Conservation (phyloP, 2,113 vertebrate species). For the Loxodonta africana region DNA sequence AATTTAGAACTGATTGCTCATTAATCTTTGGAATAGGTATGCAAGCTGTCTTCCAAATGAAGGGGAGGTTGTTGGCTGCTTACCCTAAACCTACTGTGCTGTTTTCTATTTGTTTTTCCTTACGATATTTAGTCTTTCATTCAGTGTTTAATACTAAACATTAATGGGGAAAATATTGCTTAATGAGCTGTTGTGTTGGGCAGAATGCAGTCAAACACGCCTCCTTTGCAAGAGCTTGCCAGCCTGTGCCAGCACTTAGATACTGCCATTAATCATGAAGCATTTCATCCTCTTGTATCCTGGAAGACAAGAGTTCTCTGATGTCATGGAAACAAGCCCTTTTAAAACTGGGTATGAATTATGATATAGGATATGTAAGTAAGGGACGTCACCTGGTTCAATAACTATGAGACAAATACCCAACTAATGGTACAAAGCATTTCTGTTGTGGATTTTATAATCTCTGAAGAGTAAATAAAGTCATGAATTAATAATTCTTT, state of each 20-base stretch:
- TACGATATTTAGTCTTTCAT: conserved; percentile 89
- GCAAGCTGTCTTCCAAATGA: conserved; percentile 89
- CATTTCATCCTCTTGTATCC: conserved; percentile 62
- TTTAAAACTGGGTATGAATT: conserved; percentile 67
- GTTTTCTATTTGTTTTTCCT: conserved; percentile 86
- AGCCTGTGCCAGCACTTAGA: conserved; percentile 79
- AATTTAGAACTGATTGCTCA: conserved; percentile 90
- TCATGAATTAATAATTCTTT: not conserved
- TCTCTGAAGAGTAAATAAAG: conserved; percentile 10
- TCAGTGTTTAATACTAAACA: conserved; percentile 88
- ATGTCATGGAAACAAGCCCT: conserved; percentile 73
- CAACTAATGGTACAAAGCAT: not conserved
- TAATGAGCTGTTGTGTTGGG: conserved; percentile 85
- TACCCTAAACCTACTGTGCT: conserved; percentile 86
- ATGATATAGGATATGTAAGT: conserved; percentile 42
- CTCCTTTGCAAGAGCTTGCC: conserved; percentile 75
- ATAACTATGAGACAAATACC: conserved; percentile 11
- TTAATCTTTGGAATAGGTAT: conserved; percentile 91
- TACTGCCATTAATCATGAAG: conserved; percentile 78
- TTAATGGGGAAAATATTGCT: conserved; percentile 87
- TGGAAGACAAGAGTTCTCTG: conserved; percentile 64
- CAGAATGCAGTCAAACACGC: conserved; percentile 83
- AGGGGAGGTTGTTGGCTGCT: conserved; percentile 88
- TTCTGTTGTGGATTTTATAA: conserved; percentile 42
- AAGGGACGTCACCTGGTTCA: conserved; percentile 31